Evolutionary conservation across 2,888 invertebrate genomes (phyloP).

Genomic region (Venusia cambrica): DNA sequence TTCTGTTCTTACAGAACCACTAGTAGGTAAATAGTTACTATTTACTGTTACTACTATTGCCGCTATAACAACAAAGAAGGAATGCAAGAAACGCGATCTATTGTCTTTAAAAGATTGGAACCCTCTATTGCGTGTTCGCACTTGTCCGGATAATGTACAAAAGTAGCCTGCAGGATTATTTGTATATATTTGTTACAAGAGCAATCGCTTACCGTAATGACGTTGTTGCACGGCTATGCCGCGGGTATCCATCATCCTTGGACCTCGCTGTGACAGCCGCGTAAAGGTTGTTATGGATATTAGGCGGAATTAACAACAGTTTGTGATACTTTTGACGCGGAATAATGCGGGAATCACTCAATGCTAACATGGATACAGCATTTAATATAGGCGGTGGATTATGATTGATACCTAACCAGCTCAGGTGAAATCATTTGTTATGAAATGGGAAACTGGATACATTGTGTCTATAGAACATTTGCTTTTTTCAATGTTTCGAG

Average conservation of each 20-base stretch:
- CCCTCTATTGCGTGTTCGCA: no score
- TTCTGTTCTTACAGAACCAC: no score
- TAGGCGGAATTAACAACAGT: conserved; percentile 75
- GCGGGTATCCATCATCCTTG: conserved; percentile 73
- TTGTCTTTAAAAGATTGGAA: no score
- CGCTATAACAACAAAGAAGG: no score
- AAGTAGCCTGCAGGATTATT: conserved; percentile 9
- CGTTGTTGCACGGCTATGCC: conserved; percentile 46
- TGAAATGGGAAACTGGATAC: not conserved
- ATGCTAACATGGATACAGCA: conserved; percentile 34
- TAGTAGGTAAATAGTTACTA: no score
- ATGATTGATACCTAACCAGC: conserved; percentile 9
- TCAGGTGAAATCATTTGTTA: not conserved
- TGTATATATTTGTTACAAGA: conserved; percentile 19
- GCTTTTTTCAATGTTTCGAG: not conserved
- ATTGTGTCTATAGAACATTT: not conserved
- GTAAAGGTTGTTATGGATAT: conserved; percentile 71
- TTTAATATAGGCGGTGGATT: conserved; percentile 23
- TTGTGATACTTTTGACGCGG: conserved; percentile 69
- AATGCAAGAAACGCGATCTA: no score
- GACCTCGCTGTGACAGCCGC: conserved; percentile 63
- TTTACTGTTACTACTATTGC: no score
- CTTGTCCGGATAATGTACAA: no score
- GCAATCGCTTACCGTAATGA: conserved; percentile 36
- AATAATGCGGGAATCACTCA: conserved; percentile 59